Evolutionary conservation across 2,113 vertebrate species (phyloP).

Genomic region (Lepus europaeus): DNA sequence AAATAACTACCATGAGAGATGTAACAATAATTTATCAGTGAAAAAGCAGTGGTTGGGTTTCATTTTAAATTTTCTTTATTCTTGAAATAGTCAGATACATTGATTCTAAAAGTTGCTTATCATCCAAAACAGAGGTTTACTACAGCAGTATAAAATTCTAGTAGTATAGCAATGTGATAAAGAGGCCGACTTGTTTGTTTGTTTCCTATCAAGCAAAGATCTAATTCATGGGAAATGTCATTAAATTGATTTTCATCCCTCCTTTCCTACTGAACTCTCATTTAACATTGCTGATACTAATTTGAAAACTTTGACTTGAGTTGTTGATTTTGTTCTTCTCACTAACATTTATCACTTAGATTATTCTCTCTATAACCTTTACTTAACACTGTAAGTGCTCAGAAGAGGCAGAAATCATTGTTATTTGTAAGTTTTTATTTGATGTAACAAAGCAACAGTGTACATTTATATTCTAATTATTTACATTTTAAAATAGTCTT

Average conservation of each 20-base stretch:
- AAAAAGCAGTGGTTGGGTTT: background rate
- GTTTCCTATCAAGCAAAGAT: background rate
- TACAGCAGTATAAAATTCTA: background rate
- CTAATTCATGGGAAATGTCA: background rate
- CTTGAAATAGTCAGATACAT: background rate
- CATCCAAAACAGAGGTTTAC: background rate
- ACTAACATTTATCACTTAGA: background rate
- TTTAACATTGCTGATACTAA: background rate
- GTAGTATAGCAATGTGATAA: background rate
- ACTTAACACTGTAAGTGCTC: background rate
- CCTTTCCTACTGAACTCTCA: background rate
- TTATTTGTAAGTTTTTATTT: slow-evolving; percentile 28
- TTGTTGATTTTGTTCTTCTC: background rate
- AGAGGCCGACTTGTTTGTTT: background rate
- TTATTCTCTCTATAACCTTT: background rate
- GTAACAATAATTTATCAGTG: background rate
- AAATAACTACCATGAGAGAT: background rate
- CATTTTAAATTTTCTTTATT: slow-evolving; percentile 4
- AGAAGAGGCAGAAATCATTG: background rate
- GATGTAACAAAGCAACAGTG: background rate
- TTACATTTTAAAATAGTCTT: slow-evolving; percentile 11
- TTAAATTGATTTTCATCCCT: background rate
- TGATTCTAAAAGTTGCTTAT: background rate
- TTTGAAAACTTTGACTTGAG: background rate
- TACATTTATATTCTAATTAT: background rate